Percentiles rank a stretch among this genome's conserved stretches.
phyloP scores from a whole-genome alignment of 2,113 vertebrate species.

The Perca fluviatilis region DNA sequence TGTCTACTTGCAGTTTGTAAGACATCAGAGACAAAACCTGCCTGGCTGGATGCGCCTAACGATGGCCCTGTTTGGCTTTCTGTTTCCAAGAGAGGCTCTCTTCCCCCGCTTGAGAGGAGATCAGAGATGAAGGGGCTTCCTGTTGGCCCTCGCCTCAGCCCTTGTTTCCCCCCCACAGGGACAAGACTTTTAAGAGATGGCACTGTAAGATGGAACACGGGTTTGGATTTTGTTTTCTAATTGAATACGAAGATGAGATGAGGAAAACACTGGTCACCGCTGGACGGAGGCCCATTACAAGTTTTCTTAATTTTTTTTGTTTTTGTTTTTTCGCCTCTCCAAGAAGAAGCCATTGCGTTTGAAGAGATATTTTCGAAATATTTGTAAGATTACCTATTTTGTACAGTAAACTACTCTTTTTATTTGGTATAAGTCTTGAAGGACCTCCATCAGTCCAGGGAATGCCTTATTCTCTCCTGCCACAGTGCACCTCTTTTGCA shows the following conservation, averaged over 20 bases:
- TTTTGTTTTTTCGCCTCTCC: slow-evolving; percentile 49
- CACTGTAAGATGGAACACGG: slow-evolving; percentile 84
- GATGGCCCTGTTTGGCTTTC: slow-evolving; percentile 71
- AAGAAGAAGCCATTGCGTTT: slow-evolving; percentile 83
- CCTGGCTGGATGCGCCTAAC: slow-evolving; percentile 81
- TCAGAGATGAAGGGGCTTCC: slow-evolving; percentile 75
- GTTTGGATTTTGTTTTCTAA: slow-evolving; percentile 76
- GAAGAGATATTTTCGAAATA: slow-evolving; percentile 85
- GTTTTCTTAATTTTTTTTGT: slow-evolving; percentile 17
- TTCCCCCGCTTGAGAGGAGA: slow-evolving; percentile 66
- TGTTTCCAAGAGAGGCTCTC: slow-evolving; percentile 73
- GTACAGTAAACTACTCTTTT: slow-evolving; percentile 81
- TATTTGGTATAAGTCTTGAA: slow-evolving; percentile 79
- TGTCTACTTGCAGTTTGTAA: slow-evolving; percentile 64
- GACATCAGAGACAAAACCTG: slow-evolving; percentile 76
- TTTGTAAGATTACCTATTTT: slow-evolving; percentile 85
- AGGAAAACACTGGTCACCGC: slow-evolving; percentile 78
- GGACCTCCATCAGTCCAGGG: slow-evolving; percentile 81
- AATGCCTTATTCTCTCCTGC: slow-evolving; percentile 84
- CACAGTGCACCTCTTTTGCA: slow-evolving; percentile 59
- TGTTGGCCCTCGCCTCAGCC: slow-evolving; percentile 33
- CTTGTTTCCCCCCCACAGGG: slow-evolving; percentile 7
- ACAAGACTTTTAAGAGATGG: slow-evolving; percentile 73
- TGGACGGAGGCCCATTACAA: slow-evolving; percentile 77
- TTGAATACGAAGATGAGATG: slow-evolving; percentile 71